These are phyloP conservation scores for Tribolium castaneum DNA, from an alignment of 1,140 invertebrate species.

Conservation along the genomic window DNA sequence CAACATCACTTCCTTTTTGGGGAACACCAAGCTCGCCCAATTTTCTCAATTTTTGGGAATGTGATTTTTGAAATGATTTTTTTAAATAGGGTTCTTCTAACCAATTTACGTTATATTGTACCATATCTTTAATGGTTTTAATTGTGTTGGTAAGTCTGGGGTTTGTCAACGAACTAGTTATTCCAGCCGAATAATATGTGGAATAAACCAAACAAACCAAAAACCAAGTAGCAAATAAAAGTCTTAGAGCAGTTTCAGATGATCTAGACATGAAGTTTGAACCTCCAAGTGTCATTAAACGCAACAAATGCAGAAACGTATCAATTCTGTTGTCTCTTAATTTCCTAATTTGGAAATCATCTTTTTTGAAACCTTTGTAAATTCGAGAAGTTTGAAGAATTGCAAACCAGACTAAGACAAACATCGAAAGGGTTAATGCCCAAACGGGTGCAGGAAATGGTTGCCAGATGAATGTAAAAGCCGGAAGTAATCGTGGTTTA, in stretches of 20 bases:
- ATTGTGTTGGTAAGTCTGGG: neutral
- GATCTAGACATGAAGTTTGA: neutral
- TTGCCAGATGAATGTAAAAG: constrained; percentile 42
- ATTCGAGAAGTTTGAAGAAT: neutral
- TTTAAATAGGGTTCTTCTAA: constrained; percentile 9
- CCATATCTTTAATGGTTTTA: constrained; percentile 41
- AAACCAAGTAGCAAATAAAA: neutral
- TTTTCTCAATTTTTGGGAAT: neutral
- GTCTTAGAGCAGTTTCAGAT: neutral
- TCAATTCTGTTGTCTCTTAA: neutral
- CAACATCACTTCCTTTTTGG: neutral
- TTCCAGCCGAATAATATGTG: constrained; percentile 37
- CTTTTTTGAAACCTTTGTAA: neutral
- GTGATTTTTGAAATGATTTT: neutral
- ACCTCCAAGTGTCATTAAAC: constrained; percentile 7
- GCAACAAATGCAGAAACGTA: neutral
- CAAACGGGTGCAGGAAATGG: constrained; percentile 18
- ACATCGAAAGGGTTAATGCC: neutral
- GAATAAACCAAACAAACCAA: constrained; percentile 12
- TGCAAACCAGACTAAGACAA: neutral
- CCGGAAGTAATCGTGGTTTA: constrained; percentile 39
- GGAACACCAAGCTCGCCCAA: neutral
- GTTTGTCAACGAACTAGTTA: constrained; percentile 31
- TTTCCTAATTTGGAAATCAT: neutral
- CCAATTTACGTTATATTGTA: constrained; percentile 22